Percentiles rank a stretch among this genome's conserved stretches.
Conservation (phyloP, 2,113 vertebrate genomes). For the Mugil cephalus region DNA sequence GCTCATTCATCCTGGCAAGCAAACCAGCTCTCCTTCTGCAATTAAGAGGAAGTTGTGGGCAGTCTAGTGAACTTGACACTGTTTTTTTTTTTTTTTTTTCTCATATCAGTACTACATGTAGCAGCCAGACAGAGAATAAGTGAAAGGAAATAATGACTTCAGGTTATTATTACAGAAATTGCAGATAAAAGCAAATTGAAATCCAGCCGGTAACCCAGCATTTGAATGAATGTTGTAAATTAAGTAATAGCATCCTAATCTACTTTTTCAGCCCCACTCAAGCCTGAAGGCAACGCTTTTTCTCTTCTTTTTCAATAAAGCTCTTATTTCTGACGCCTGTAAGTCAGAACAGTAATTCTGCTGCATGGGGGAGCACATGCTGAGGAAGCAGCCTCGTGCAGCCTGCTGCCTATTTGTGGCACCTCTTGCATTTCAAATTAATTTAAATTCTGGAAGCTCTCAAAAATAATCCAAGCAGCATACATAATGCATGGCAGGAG, state of each 20-base stretch:
- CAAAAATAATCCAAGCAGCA: slow-evolving; percentile 47
- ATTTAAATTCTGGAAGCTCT: slow-evolving; percentile 55
- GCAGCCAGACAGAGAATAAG: slow-evolving; percentile 9
- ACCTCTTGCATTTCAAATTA: slow-evolving; percentile 57
- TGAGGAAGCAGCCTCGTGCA: slow-evolving; percentile 43
- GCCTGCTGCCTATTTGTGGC: slow-evolving; percentile 24
- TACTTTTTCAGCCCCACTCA: slow-evolving; percentile 61
- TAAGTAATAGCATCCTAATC: slow-evolving; percentile 64
- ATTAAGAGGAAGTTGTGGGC: slow-evolving; percentile 54
- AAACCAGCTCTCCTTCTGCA: slow-evolving; percentile 41
- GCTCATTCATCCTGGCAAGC: slow-evolving; percentile 52
- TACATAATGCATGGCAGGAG: slow-evolving; percentile 39
- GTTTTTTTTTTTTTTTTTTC: slow-evolving; percentile 8
- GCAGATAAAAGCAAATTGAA: slow-evolving; percentile 55
- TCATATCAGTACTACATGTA: slow-evolving; percentile 37
- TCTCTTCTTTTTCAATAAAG: slow-evolving; percentile 30
- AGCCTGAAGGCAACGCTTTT: slow-evolving; percentile 60
- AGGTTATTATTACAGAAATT: slow-evolving; percentile 53
- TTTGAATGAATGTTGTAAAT: slow-evolving; percentile 64
- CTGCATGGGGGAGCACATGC: slow-evolving; percentile 35
- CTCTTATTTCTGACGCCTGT: slow-evolving; percentile 34
- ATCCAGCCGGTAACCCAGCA: slow-evolving; percentile 44
- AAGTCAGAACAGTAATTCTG: slow-evolving; percentile 49
- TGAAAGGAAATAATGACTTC: slow-evolving; percentile 12
- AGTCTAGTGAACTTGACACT: slow-evolving; percentile 51